phyloP scores from a whole-genome alignment of 2,113 vertebrate genomes.

The Kobus ellipsiprymnus region DNA sequence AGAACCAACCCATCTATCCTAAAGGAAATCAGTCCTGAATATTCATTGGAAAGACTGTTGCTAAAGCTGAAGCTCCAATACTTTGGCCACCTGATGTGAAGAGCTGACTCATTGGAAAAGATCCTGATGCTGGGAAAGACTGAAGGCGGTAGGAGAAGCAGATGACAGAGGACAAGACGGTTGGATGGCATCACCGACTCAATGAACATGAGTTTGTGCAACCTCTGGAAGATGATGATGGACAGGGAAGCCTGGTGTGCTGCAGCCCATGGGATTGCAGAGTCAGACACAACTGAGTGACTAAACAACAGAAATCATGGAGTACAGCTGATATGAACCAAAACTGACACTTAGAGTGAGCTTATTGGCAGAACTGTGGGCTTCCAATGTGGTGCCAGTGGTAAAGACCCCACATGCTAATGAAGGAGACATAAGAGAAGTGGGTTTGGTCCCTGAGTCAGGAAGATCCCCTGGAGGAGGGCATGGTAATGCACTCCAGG shows the following conservation, averaged over 20 bases:
- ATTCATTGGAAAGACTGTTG: background rate
- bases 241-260: background rate
- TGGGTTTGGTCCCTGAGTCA: background rate
- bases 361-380: background rate
- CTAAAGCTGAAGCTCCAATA: background rate
- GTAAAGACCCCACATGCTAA: background rate
- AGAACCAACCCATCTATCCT: background rate
- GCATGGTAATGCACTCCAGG: background rate
- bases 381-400: background rate
- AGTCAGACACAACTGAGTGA: background rate
- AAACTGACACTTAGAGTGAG: background rate
- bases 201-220: background rate
- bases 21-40: background rate
- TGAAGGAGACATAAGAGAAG: background rate
- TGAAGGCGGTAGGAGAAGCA: background rate
- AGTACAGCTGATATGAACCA: background rate
- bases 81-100: background rate
- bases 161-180: background rate
- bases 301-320: background rate
- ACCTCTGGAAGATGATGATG: background rate
- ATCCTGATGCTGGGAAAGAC: background rate
- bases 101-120: background rate
- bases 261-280: background rate
- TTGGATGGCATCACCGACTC: background rate
- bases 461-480: background rate